Conservation (phyloP, 2,113 vertebrate genomes). For the Nycticebus coucang region DNA sequence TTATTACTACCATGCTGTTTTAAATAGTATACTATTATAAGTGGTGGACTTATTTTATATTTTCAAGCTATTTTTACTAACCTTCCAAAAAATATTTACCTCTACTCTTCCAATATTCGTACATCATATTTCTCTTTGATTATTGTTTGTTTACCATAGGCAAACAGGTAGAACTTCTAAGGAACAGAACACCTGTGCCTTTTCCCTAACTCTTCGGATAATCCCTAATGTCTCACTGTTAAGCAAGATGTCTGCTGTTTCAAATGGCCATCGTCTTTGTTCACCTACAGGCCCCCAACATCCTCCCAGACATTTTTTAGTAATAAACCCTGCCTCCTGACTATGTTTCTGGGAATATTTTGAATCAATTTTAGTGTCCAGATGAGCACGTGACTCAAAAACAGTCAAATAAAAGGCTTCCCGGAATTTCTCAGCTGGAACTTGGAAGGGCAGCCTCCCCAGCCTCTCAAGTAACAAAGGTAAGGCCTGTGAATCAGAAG, state of each 20-base stretch:
- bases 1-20: background rate
- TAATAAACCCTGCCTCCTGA: background rate
- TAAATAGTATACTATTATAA: background rate
- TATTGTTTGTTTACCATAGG: background rate
- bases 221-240: background rate
- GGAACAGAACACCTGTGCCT: background rate
- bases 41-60: background rate
- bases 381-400: background rate
- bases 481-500: background rate
- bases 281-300: background rate
- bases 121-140: background rate
- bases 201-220: background rate
- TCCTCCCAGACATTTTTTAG: background rate
- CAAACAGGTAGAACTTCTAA: background rate
- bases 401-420: background rate
- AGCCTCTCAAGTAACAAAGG: background rate
- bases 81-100: background rate
- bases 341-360: background rate
- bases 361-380: background rate
- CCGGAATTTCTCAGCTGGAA: background rate
- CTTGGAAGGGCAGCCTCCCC: background rate
- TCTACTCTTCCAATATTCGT: background rate
- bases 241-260: background rate
- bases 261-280: background rate
- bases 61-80: background rate